phyloP scores from a whole-genome alignment of 2,888 invertebrate genomes.

The Noctua janthe region DNA sequence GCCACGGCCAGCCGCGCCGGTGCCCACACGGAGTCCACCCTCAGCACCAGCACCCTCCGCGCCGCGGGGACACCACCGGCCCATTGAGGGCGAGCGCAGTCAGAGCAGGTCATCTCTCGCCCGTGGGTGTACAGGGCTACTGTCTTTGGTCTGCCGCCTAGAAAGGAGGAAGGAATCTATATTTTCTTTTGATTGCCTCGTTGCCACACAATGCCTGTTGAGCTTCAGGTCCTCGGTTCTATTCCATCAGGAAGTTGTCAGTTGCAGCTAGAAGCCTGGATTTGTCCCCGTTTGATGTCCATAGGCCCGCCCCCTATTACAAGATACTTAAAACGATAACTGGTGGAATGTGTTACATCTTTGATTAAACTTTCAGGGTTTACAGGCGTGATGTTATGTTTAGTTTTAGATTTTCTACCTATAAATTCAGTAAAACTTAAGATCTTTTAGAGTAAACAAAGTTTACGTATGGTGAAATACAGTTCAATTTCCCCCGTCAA shows the following conservation, averaged over 20 bases:
- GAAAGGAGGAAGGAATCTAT: not conserved
- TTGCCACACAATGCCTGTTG: too few species aligned
- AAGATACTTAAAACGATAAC: not conserved
- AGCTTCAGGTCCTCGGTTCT: not conserved
- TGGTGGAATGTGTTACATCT: not conserved
- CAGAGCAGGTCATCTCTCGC: constrained; percentile 91
- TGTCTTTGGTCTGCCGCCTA: constrained; percentile 92
- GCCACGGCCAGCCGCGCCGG: constrained; percentile 94
- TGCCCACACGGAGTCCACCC: constrained; percentile 94
- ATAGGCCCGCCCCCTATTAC: not conserved
- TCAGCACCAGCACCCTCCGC: constrained; percentile 93
- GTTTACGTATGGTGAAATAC: not conserved
- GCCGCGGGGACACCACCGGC: constrained; percentile 95
- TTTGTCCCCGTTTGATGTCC: not conserved
- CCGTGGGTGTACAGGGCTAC: constrained; percentile 93
- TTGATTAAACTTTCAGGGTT: not conserved
- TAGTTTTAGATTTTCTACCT: not conserved
- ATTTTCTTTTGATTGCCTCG: not conserved
- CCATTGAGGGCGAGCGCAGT: constrained; percentile 93
- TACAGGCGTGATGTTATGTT: not conserved
- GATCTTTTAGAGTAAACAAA: not conserved
- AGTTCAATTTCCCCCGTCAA: not conserved
- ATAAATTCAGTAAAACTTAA: not conserved
- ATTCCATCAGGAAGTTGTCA: not conserved
- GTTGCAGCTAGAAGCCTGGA: not conserved